Evolutionary conservation across 2,888 invertebrate genomes (phyloP), one percentile per base, ranked within the genome.

Genomic region (Lasioglossum figueresi): DNA sequence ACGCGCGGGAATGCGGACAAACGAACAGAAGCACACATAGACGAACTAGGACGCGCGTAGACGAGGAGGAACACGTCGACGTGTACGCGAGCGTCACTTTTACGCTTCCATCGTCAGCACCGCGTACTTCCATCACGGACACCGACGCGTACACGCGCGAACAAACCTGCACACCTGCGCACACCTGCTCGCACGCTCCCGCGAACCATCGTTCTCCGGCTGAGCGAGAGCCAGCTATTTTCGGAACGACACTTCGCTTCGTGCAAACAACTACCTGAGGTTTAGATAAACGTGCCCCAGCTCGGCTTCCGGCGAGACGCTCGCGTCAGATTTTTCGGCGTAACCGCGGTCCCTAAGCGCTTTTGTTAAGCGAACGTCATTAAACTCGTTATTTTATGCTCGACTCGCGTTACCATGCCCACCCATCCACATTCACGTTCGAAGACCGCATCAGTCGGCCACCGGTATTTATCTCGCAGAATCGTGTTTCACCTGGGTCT

Each of bases 301-400:
- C 37, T 78, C 59, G 56, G 52, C 74, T 76, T 70, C 77, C 45
- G n/a, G 23, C 27, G 75, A 23, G 12, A 79, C 71, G 63, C 56
- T 31, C 56, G 31, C 2, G 40, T 27, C 59, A 79, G 79, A 76
- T 80, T 86, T 85, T 86, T 85, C 74, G 74, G 48, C 37, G 79
- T 27, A 68, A 56, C 48, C 56, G 4, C 34, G 31, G 23, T 6
- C 40, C 14, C 79, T 16, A 31, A 12, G 31, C 63, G 73, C 76
- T 85, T 86, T 80, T 82, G 82, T 79, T 43, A 56, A n/a, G 43
- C 56, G 40, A 76, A 78, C 78, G 76, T 85, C 79, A 76, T 80
- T 76, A 76, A 74, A 63, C 56, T 66, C 77, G 59, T 84, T 78
- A 66, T 82, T 82, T 76, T 80, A 63, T 43, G 75, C 71, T 76